Evolutionary conservation across 2,113 vertebrate genomes (phyloP), one percentile per base, ranked within the genome.

Genomic region (Kryptolebias marmoratus): DNA sequence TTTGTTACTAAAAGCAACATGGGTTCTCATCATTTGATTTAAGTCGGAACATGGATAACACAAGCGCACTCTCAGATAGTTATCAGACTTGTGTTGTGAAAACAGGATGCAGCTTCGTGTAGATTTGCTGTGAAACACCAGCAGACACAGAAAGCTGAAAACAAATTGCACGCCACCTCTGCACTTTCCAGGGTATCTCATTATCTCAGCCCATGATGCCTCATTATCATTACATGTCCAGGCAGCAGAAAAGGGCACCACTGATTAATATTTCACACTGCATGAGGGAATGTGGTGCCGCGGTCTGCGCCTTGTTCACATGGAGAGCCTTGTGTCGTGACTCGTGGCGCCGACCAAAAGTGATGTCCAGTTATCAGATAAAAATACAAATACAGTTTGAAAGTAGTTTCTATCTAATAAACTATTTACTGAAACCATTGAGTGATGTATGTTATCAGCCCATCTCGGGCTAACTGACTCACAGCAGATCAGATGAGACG

Each of bases 141-240:
- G 64, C 28, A 68, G 60, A 77, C 66, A 59, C 48, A 76, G 70
- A 69, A 45, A 53, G 67, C 47, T 64, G 71, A 66, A 81, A 83
- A 74, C 76, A 82, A 81, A 75, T 75, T 60, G 56, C 70, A n/a
- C 60, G 68, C 53, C 66, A 64, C 58, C 61, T 74, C 68, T 32
- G 11, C 56, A 58, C 82, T 64, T 86, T 78, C 79, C 83, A 72
- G 81, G 85, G 66, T 73, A 52, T 80, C 86, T 90, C 84, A 91
- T 91, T 90, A 90, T 79, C 81, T 81, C 90, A 15, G 70, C 87
- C 85, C 87, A 68, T 82, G 91, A 88, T 63, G 82, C 83, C 86
- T 88, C 90, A 81, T 90, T 84, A 86, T 64, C 52, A 27, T 64
- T 73, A 53, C 66, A 66, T 82, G 88, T 89, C 88, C 88, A 86